Conservation (phyloP, 2,888 invertebrate genomes). For the Lasiommata megera region DNA sequence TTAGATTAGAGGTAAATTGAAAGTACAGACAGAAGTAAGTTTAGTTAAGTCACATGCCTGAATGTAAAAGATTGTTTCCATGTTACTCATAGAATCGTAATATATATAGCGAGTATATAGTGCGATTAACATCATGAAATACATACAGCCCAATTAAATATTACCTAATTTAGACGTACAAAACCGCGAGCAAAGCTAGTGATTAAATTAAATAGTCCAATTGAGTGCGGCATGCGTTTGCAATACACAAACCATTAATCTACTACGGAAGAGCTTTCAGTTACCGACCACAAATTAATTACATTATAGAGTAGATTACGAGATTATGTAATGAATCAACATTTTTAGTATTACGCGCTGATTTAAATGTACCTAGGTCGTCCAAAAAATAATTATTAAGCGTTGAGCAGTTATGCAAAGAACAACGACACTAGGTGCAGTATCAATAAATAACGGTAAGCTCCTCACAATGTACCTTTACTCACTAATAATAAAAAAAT, state of each 20-base stretch:
- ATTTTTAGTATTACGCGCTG: constrained; percentile 15
- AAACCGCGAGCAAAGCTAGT: constrained; percentile 37
- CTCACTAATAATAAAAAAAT: too few species aligned
- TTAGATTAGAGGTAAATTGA: too few species aligned
- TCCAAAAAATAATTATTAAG: background rate
- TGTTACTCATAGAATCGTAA: background rate
- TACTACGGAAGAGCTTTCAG: constrained; percentile 57
- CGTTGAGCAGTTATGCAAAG: too few species aligned
- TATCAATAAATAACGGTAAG: too few species aligned
- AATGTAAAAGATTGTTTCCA: too few species aligned
- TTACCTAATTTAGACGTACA: constrained; percentile 32
- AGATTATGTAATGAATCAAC: constrained; percentile 34
- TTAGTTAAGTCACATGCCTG: too few species aligned
- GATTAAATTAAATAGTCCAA: constrained; percentile 40
- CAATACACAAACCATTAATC: constrained; percentile 66
- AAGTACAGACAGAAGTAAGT: too few species aligned
- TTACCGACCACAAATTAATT: constrained; percentile 69
- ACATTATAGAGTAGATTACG: constrained; percentile 53
- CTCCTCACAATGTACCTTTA: too few species aligned
- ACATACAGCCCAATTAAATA: constrained; percentile 9
- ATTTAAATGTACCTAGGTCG: background rate
- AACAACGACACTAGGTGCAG: too few species aligned
- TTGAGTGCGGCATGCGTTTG: constrained; percentile 43
- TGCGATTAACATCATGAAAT: background rate
- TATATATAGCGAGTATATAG: too few species aligned